Base-by-base conservation (phyloP, 2,888 invertebrate species). In the Lutraria lutraria region DNA sequence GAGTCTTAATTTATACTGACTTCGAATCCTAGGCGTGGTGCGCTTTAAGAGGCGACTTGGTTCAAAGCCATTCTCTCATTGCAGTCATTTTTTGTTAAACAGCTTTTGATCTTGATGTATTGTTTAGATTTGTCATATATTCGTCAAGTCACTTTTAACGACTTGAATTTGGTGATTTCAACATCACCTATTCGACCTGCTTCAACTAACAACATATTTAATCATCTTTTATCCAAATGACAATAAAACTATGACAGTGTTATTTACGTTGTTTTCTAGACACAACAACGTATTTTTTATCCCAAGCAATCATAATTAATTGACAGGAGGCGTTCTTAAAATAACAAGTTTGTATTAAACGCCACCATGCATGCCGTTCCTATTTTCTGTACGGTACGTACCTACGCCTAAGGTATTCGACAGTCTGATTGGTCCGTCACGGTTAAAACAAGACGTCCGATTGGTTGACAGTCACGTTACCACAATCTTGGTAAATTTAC, bases 351-450 rank as follows among this genome's bases (percentile, higher is more conserved):
- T 16, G 3, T 34, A 16, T 34, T 19, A 76, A 31, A 16, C 76
- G 34, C 15, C 12, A 19, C 12, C 31, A 72, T n/a, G 72, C 72
- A 15, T 76, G 25, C 76, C 76, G 29, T 31, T 76, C 76, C 76
- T 16, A 76, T 31, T 34, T 76, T 76, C 25, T 19, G 19, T 31
- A 76, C 29, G 31, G 34, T 76, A 31, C 34, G 31, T 76, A 31
- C 34, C 10, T 25, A 76, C 76, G 34, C 16, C 15, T 76, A 31
- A 13, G 2, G 34, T 34, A 76, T 34, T 2, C 76, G 76, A n/a
- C 76, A 25, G 29, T 76, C 76, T 76, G 76, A 76, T 76, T 76
- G 76, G 76, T 76, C 76, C 76, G 34, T 34, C 34, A 31, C 19
- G 16, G 31, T 76, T 76, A 31, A 19, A 76, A 76, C 76, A 34